A percentile compares a stretch with the other conserved stretches of the same genome.
These are phyloP conservation scores for Karalla daura DNA, from an alignment of 2,797 vertebrate species.

Conservation along the genomic window DNA sequence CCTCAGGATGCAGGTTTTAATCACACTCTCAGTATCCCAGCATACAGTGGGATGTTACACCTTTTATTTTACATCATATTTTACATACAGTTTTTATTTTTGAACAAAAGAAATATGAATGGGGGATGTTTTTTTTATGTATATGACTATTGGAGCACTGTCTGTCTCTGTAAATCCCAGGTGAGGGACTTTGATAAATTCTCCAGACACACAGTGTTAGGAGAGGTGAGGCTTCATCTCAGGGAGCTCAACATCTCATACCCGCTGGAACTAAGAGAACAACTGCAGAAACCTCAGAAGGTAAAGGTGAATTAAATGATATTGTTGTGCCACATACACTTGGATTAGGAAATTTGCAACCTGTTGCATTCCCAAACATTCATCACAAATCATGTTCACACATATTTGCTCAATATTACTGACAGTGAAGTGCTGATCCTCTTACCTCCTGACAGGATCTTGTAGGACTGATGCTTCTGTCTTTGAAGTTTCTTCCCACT, in stretches of 20 bases:
- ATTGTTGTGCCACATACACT: background rate
- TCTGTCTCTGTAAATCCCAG: conserved; percentile 61
- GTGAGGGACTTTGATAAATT: conserved; percentile 85
- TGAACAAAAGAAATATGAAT: no score
- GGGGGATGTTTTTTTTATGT: background rate
- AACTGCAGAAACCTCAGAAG: conserved; percentile 79
- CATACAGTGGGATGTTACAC: no score
- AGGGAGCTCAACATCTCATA: conserved; percentile 71
- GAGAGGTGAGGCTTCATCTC: conserved; percentile 78
- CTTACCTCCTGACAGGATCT: conserved; percentile 71
- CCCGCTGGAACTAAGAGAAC: conserved; percentile 78
- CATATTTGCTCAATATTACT: no score
- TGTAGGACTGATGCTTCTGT: conserved; percentile 83
- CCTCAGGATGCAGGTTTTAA: conserved; percentile 82
- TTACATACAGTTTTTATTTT: no score
- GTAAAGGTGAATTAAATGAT: conserved; percentile 36
- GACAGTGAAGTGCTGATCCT: background rate
- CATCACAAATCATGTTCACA: no score
- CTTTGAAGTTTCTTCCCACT: conserved; percentile 84
- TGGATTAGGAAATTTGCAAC: no score
- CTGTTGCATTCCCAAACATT: no score
- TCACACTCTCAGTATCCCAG: background rate
- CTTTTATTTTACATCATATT: no score
- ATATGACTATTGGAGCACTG: background rate
- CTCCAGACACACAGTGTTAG: conserved; percentile 81